Conservation (phyloP, 2,113 vertebrate species). For the Sylvia atricapilla region DNA sequence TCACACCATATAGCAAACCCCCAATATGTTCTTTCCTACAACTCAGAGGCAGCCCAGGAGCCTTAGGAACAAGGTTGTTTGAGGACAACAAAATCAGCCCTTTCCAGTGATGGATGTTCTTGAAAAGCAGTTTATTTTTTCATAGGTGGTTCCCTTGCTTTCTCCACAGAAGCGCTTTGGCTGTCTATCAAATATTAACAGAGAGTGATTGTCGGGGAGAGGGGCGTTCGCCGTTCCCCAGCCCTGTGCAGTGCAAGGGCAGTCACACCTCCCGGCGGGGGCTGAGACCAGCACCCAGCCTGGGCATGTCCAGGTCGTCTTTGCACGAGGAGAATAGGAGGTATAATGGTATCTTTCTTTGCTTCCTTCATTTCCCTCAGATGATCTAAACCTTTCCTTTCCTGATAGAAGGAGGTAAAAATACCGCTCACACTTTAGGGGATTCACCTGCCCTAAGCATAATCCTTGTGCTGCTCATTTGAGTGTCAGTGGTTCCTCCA, state of each 20-base stretch:
- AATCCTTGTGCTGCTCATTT: slow-evolving; percentile 38
- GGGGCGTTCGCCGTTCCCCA: accelerated
- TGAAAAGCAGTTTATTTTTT: slow-evolving; percentile 75
- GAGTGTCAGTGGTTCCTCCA: neutral
- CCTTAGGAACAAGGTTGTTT: slow-evolving; percentile 64
- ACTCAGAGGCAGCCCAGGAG: slow-evolving; percentile 37
- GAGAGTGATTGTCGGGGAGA: slow-evolving; percentile 53
- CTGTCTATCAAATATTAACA: slow-evolving; percentile 69
- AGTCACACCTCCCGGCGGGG: neutral
- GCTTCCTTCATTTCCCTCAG: slow-evolving; percentile 4
- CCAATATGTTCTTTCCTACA: neutral
- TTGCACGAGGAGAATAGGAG: slow-evolving; percentile 10
- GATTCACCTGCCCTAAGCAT: slow-evolving; percentile 13
- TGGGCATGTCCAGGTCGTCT: neutral
- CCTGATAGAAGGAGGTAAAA: neutral
- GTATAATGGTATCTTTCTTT: neutral
- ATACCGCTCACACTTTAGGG: neutral
- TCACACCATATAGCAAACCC: neutral
- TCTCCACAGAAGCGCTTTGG: slow-evolving; percentile 59
- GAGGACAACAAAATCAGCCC: slow-evolving; percentile 69
- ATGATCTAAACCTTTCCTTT: slow-evolving; percentile 41
- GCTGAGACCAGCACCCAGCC: slow-evolving; percentile 30
- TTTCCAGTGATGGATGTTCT: slow-evolving; percentile 68
- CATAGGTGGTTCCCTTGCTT: slow-evolving; percentile 50
- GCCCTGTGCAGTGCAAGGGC: neutral